A percentile compares a stretch with the other conserved stretches of the same genome.
phyloP scores from a whole-genome alignment of 2,797 vertebrate species.

The Limnodromus scolopaceus region DNA sequence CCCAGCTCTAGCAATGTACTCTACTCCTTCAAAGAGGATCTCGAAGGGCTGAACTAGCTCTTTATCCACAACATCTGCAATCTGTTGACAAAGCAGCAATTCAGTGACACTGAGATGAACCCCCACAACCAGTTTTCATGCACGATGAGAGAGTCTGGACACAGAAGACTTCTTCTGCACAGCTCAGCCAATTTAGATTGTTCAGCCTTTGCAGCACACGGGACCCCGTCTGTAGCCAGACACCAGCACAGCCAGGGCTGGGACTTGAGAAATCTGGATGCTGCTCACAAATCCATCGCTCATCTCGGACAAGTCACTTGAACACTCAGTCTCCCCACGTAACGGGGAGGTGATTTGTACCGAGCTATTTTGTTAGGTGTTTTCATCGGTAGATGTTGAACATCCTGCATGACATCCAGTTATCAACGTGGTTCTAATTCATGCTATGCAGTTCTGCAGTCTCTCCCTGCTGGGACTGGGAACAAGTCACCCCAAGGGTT shows the following conservation, averaged over 20 bases:
- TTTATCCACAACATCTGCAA: conserved; percentile 83
- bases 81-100: conserved; percentile 75
- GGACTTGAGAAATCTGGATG: background rate
- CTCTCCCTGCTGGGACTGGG: background rate
- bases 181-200: background rate
- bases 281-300: background rate
- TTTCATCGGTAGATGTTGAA: background rate
- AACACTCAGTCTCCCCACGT: background rate
- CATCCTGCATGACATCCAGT: background rate
- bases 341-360: background rate
- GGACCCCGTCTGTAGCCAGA: background rate
- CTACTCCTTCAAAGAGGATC: conserved; percentile 84
- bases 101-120: conserved; percentile 63
- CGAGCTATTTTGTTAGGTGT: background rate
- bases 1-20: conserved; percentile 87
- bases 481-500: background rate
- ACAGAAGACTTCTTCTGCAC: conserved; percentile 9
- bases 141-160: background rate
- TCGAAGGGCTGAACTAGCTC: conserved; percentile 85
- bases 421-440: background rate
- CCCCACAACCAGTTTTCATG: conserved; percentile 61
- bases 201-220: background rate
- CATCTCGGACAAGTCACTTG: background rate
- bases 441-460: background rate
- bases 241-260: background rate